These are phyloP conservation scores for Drosophila willistoni DNA, from an alignment of 1,140 invertebrate species.

Conservation along the genomic window DNA sequence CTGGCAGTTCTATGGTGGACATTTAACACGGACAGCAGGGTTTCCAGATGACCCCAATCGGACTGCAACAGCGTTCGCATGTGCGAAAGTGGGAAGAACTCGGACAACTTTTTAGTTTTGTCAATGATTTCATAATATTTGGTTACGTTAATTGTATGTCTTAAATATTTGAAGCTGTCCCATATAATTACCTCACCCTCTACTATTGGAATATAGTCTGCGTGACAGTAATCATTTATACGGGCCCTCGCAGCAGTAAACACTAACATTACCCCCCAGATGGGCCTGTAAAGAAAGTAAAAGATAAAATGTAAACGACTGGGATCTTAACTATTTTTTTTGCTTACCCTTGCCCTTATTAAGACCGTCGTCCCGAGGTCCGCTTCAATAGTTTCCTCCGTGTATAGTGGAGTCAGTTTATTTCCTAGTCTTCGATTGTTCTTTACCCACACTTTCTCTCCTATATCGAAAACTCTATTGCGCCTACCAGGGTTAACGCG, in stretches of 20 bases:
- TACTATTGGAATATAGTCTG: background rate
- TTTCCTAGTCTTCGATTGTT: background rate
- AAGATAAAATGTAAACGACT: background rate
- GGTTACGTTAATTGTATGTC: background rate
- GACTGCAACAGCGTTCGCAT: no score
- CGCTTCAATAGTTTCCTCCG: background rate
- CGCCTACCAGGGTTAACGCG: background rate
- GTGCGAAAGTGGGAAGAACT: no score
- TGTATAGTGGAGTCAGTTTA: background rate
- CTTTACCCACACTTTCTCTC: background rate
- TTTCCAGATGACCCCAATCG: no score
- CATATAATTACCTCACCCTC: background rate
- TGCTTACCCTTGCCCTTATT: background rate
- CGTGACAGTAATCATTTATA: background rate
- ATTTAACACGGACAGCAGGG: no score
- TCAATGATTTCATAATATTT: background rate
- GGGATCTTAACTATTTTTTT: background rate
- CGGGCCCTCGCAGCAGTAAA: background rate
- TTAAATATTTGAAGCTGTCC: background rate
- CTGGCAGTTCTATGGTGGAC: no score
- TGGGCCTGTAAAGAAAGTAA: background rate
- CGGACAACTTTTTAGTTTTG: background rate
- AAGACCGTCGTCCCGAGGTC: conserved; percentile 5
- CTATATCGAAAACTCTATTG: conserved; percentile 1
- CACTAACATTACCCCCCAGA: conserved; percentile 1